A percentile compares a stretch with the other conserved stretches of the same genome.
phyloP scores from a whole-genome alignment of 2,797 vertebrate species.

The Schizopygopsis malacanthus region DNA sequence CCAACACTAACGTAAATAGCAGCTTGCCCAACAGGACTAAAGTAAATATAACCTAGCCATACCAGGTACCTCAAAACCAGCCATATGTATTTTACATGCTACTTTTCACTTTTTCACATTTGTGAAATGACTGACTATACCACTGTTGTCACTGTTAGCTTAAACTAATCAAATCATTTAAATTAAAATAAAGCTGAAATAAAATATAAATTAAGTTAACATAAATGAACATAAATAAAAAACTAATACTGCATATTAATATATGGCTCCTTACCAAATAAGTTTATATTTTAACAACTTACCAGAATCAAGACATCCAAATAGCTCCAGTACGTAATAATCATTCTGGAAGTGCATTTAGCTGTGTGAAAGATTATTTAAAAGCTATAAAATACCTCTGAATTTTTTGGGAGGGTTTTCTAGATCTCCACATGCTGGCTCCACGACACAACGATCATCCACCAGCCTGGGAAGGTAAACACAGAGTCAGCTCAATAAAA shows the following conservation, averaged over 20 bases:
- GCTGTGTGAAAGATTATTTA: not conserved
- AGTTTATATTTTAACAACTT: too few species aligned
- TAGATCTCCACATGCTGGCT: constrained; percentile 91
- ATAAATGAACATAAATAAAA: not conserved
- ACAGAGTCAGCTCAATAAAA: constrained; percentile 19
- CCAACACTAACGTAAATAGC: constrained; percentile 39
- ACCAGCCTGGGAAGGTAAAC: constrained; percentile 83
- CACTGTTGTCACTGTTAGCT: not conserved
- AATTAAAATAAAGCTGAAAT: not conserved
- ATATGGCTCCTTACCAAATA: not conserved
- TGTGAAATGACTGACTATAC: not conserved
- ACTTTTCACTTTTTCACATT: not conserved
- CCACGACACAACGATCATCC: constrained; percentile 96
- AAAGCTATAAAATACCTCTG: constrained; percentile 80
- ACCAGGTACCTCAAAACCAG: not conserved
- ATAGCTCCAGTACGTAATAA: not conserved
- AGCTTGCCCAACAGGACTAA: constrained; percentile 6
- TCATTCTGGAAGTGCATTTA: not conserved
- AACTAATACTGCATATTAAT: not conserved
- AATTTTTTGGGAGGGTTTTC: constrained; percentile 98
- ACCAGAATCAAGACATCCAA: not conserved
- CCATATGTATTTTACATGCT: not conserved
- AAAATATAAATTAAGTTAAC: not conserved
- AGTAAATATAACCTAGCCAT: not conserved
- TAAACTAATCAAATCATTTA: not conserved